phyloP scores from a whole-genome alignment of 1,140 invertebrate genomes.

The Charaxes varanes region DNA sequence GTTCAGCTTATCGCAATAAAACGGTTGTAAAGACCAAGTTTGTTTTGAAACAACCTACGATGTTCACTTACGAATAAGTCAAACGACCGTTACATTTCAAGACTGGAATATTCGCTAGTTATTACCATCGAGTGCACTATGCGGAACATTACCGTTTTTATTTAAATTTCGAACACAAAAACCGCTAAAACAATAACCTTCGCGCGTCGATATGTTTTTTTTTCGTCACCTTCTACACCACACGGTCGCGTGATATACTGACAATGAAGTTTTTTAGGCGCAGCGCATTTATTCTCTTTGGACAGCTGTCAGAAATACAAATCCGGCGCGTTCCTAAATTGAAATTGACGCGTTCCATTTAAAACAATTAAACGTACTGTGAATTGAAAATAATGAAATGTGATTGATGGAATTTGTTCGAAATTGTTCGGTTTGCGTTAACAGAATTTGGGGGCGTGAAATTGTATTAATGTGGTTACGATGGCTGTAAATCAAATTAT shows the following conservation, averaged over 20 bases:
- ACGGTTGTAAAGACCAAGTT: too few relatives aligned
- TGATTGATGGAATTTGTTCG: conserved; percentile 45
- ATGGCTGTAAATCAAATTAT: too few relatives aligned
- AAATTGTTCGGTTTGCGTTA: conserved; percentile 5
- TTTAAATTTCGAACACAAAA: conserved; percentile 41
- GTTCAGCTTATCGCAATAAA: too few relatives aligned
- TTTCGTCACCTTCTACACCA: too few relatives aligned
- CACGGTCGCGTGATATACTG: conserved; percentile 14
- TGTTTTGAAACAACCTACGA: too few relatives aligned
- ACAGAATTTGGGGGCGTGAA: neutral
- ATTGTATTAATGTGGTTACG: neutral
- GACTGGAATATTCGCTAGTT: conserved; percentile 21
- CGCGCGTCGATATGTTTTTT: conserved; percentile 20
- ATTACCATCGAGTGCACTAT: conserved; percentile 28
- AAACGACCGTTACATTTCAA: conserved; percentile 20
- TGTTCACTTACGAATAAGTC: too few relatives aligned
- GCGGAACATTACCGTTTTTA: conserved; percentile 62
- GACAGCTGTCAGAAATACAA: conserved; percentile 52
- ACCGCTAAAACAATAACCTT: conserved; percentile 24
- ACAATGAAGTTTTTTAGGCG: conserved; percentile 16
- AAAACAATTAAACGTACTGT: conserved; percentile 54
- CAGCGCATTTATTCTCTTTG: conserved; percentile 20
- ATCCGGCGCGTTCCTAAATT: conserved; percentile 51
- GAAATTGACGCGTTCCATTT: conserved; percentile 68
- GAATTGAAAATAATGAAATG: conserved; percentile 64